A percentile compares a stretch with the other conserved stretches of the same genome.
These are phyloP conservation scores for Drosophila cracens DNA, from an alignment of 2,888 invertebrate genomes.

Conservation along the genomic window DNA sequence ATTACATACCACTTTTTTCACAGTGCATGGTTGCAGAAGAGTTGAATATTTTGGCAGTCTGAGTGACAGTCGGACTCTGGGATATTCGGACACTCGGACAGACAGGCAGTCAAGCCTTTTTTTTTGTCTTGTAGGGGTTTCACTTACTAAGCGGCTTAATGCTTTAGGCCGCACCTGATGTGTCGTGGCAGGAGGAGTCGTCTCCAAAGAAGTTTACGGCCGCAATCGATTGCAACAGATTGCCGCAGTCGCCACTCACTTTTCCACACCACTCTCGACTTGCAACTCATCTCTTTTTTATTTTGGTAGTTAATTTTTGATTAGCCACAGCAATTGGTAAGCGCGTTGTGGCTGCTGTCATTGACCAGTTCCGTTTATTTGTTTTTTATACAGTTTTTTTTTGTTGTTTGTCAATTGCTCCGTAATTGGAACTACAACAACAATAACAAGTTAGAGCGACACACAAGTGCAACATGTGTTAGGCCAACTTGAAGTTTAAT, in stretches of 20 bases:
- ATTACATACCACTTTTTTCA: background rate
- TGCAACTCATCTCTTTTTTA: conserved; percentile 1
- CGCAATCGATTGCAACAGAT: conserved; percentile 22
- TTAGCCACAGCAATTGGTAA: conserved; percentile 65
- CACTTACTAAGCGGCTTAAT: conserved; percentile 74
- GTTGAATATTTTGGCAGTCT: conserved; percentile 22
- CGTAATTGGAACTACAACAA: conserved; percentile 38
- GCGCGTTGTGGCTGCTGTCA: conserved; percentile 40
- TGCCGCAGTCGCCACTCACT: background rate
- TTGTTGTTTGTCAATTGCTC: conserved; percentile 16
- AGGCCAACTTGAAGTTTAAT: conserved; percentile 65
- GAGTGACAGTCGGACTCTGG: conserved; percentile 20
- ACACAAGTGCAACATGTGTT: conserved; percentile 62
- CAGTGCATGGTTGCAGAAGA: background rate
- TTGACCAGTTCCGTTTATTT: conserved; percentile 37
- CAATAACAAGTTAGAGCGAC: background rate
- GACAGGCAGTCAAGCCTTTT: conserved; percentile 19
- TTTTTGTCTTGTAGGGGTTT: conserved; percentile 52
- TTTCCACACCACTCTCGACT: background rate
- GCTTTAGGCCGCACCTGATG: conserved; percentile 69
- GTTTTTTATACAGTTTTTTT: conserved; percentile 3
- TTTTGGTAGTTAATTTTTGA: conserved; percentile 55
- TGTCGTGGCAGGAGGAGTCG: background rate
- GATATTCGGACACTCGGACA: conserved; percentile 7
- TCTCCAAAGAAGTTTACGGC: conserved; percentile 4